phyloP scores from a whole-genome alignment of 1,140 invertebrate species.

The Armadillidium nasatum region DNA sequence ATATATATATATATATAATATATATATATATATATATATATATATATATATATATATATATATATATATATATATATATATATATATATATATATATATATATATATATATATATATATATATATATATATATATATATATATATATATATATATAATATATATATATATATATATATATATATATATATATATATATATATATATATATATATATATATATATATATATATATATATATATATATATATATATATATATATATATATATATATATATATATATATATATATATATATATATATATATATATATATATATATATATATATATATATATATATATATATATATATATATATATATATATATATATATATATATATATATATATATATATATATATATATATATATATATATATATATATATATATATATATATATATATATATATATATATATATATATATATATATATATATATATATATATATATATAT shows the following conservation, averaged over 20 bases:
- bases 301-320: conserved; percentile 18
- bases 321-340: conserved; percentile 22
- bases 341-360: conserved; percentile 27
- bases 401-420: conserved; percentile 27
- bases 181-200: conserved; percentile 24
- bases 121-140: conserved; percentile 6
- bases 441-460: conserved; percentile 18
- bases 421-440: conserved; percentile 24
- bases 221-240: conserved; percentile 29
- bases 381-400: conserved; percentile 23
- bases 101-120: conserved; percentile 6
- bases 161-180: conserved; percentile 5
- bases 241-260: conserved; percentile 23
- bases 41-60: no score
- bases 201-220: conserved; percentile 29
- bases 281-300: conserved; percentile 20
- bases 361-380: conserved; percentile 30
- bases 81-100: no score
- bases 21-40: no score
- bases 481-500: no score
- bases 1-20: background rate
- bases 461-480: background rate
- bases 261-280: conserved; percentile 26
- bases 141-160: conserved; percentile 2
- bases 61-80: no score